Conservation (phyloP, 2,797 vertebrate species). For the Columba guinea region DNA sequence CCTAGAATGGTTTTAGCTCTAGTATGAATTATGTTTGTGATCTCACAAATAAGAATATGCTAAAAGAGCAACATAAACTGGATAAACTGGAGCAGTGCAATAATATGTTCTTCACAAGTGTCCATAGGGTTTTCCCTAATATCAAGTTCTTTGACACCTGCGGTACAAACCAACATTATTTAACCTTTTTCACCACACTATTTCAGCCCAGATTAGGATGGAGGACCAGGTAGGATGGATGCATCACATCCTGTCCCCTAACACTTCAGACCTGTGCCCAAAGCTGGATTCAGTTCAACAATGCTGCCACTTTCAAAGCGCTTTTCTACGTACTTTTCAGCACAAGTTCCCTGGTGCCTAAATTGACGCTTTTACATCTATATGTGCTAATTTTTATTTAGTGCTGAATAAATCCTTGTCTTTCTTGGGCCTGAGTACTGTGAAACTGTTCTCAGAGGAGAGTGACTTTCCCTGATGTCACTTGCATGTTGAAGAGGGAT, state of each 20-base stretch:
- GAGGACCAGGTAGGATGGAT: neutral
- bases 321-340: neutral
- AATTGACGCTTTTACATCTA: neutral
- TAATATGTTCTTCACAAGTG: neutral
- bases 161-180: neutral
- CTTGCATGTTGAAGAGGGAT: neutral
- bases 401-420: neutral
- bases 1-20: neutral
- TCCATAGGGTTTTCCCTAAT: neutral
- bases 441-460: neutral
- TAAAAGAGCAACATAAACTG: neutral
- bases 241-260: rapidly evolving
- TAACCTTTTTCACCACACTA: neutral
- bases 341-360: neutral
- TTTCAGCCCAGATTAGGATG: neutral
- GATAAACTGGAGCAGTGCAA: neutral
- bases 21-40: neutral
- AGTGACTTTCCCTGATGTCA: neutral
- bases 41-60: neutral
- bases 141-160: neutral
- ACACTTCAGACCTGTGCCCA: rapidly evolving
- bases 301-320: neutral
- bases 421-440: neutral
- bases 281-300: neutral
- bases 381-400: neutral